Base-by-base conservation (phyloP, 2,888 invertebrate genomes). In the Cosmia trapezina region DNA sequence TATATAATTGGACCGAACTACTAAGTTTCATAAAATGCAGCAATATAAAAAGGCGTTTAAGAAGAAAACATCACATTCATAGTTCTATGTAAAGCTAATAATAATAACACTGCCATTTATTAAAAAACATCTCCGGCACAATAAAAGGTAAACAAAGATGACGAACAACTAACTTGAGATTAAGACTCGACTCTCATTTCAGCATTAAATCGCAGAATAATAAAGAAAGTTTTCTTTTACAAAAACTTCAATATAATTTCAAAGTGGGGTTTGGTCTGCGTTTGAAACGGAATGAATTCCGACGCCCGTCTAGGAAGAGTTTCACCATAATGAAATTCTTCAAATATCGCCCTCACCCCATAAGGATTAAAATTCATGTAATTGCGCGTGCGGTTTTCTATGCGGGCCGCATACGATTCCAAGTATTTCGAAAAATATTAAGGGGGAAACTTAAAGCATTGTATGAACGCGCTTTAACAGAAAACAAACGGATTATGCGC, bases 261-360 rank as follows among this genome's bases (percentile, higher is more conserved):
- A 83, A 89, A 92, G 89, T 90, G 84, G 86, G 88, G 89, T 90
- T 89, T 89, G 90, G 89, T 89, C 88, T 90, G 89, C 90, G 90
- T 92, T 91, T 91, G 87, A 91, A 93, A 92, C 88, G 91, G 89
- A 94, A 93, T 92, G 90, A 93, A 94, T 94, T 93, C 93, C 92
- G 76, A 88, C 90, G 88, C 87, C 85, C 87, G 86, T 90, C 91
- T 91, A 91, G 88, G 91, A 91, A 91, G 90, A 93, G 92, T 92
- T 93, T 93, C 89, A 89, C 91, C 91, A 91, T 95, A 95, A 96
- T 96, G 94, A 95, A 96, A 96, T 96, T 96, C 95, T 93, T 94
- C 88, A 94, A 94, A 95, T 93, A 94, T 92, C 92, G 80, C 89
- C 88, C 90, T 88, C 90, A 82, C 88, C 85, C 87, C 83, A 89